These are phyloP conservation scores for Blastobasis lacticolella DNA, from an alignment of 2,888 invertebrate genomes.

Conservation along the genomic window DNA sequence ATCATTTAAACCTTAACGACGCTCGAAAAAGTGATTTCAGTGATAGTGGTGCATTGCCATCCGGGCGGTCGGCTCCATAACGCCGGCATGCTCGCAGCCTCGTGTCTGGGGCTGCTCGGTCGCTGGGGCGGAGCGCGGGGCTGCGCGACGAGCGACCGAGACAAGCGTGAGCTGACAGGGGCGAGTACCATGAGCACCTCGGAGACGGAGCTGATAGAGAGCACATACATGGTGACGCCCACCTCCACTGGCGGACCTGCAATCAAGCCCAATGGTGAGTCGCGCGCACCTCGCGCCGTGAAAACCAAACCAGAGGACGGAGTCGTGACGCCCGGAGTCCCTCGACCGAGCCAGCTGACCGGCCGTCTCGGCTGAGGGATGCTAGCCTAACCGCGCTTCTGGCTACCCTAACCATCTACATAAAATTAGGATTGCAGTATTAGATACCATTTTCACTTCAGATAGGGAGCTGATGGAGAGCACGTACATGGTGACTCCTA, in stretches of 20 bases:
- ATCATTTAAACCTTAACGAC: background rate
- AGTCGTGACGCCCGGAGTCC: constrained; percentile 32
- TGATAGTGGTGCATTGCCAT: constrained; percentile 29
- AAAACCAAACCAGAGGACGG: constrained; percentile 51
- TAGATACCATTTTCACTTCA: constrained; percentile 86
- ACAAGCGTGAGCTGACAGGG: constrained; percentile 67
- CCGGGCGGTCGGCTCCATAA: constrained; percentile 38
- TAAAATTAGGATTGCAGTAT: constrained; percentile 40
- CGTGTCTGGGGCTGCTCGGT: constrained; percentile 68
- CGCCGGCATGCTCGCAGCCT: constrained; percentile 68
- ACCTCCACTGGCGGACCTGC: constrained; percentile 98
- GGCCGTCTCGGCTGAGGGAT: constrained; percentile 37
- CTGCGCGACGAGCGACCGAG: constrained; percentile 50
- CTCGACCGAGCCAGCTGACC: constrained; percentile 30
- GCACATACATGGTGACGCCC: constrained; percentile 98
- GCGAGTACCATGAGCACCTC: constrained; percentile 96
- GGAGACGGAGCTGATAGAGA: constrained; percentile 98
- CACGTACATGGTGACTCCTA: constrained; percentile 88
- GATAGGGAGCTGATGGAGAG: constrained; percentile 87
- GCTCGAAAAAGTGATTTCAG: constrained; percentile 5
- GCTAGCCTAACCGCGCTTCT: constrained; percentile 30
- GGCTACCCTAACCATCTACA: constrained; percentile 38
- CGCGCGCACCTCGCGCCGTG: constrained; percentile 38
- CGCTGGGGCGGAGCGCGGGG: constrained; percentile 27
- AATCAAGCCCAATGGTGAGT: constrained; percentile 75